Evolutionary conservation across 2,113 vertebrate genomes (phyloP), one percentile per base, ranked within the genome.

Genomic region (Cynopterus brachyotis): DNA sequence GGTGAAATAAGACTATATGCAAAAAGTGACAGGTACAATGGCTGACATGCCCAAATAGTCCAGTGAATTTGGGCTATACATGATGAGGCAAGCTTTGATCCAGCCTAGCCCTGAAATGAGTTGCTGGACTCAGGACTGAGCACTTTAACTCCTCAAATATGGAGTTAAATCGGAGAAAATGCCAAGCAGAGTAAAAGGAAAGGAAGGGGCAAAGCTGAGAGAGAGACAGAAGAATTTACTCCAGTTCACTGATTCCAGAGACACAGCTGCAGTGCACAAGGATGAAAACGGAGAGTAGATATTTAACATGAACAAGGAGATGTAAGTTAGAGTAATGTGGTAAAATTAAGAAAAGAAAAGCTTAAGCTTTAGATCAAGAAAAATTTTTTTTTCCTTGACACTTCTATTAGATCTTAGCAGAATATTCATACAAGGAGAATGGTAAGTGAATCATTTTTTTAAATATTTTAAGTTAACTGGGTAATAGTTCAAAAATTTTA

Each of bases 401-500:
- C 19, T 88, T 92, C 88, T 91, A 96, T 95, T 91, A 97, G 55
- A 73, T 66, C 84, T 60, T 90, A 94, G 59, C 84, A 90, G 91
- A 97, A 95, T 81, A 95, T 82, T 96, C 92, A 94, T 93, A 88
- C 9, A 91, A 86, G 57, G 42, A 75, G 67, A 94, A 90, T 20
- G 84, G 55, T 84, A 94, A 96, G 75, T 90, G 95, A 89, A 67
- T 91, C 69, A 85, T 80, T 96, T 93, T 93, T 92, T 88, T 87
- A 66, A 94, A 70, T 96, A 81, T 93, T 97, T 95, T 80, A 95
- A 88, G 94, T 97, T 96, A 97, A 85, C 73, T 83, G 91, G 70
- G 83, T 96, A 91, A 94, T 88, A 32, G 59, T 84, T 96, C 83
- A 45, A 90, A 96, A 97, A 94, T 75, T 96, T 97, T 96, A 94